Percentiles rank a stretch among this genome's conserved stretches.
Evolutionary conservation across 2,113 vertebrate species (phyloP).

Genomic region (Microtus oregoni): DNA sequence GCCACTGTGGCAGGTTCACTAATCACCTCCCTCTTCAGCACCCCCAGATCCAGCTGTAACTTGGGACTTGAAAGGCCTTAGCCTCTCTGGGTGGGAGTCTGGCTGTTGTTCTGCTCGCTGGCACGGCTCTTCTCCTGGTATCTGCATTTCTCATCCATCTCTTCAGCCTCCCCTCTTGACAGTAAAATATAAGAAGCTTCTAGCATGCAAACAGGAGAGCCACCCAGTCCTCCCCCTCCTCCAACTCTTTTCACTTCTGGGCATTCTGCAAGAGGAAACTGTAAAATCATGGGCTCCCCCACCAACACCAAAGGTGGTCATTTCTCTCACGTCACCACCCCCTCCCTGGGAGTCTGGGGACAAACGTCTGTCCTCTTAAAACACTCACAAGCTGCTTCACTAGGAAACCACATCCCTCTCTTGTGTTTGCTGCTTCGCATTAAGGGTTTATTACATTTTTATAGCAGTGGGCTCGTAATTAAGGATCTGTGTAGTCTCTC

Average conservation of each 20-base stretch:
- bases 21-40: background rate
- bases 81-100: background rate
- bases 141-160: background rate
- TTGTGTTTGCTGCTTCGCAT: background rate
- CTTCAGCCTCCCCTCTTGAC: background rate
- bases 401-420: background rate
- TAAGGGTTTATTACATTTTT: background rate
- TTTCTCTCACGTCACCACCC: background rate
- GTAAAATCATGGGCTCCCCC: background rate
- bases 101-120: background rate
- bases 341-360: background rate
- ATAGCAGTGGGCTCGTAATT: background rate
- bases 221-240: background rate
- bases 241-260: background rate
- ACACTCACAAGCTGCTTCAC: background rate
- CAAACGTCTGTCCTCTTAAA: background rate
- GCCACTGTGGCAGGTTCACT: background rate
- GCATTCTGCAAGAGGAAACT: background rate
- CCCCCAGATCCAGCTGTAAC: background rate
- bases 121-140: background rate
- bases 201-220: background rate
- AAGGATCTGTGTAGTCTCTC: background rate
- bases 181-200: background rate
- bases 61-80: background rate
- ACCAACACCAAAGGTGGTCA: background rate